Base-by-base conservation (phyloP, 2,888 invertebrate genomes). In the Conistra vaccinii region DNA sequence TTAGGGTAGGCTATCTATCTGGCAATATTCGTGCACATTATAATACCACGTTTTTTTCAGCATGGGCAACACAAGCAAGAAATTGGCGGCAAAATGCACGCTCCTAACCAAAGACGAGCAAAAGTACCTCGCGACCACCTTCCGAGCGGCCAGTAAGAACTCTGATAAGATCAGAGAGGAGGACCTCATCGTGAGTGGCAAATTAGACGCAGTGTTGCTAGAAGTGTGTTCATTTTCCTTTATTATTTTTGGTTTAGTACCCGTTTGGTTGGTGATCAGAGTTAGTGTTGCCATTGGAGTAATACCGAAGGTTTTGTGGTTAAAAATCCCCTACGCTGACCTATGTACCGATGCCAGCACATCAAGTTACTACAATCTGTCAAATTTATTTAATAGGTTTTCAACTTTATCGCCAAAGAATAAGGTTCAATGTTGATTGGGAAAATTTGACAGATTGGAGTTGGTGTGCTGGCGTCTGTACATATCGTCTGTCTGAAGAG, bases 31-130 rank as follows among this genome's bases (percentile, higher is more conserved):
- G 1, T 9, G 35, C 63, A 63, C 3, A 35, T 26, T 63, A 23
- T 39, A 39, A 58, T 20, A 39, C 4, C 2, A 26, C 1, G 0
- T 20, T 73, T 65, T 76, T 92, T 78, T 82, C 81, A 96, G 95
- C 85, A 97, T 97, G 97, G 97, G 97, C 73, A 97, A 97, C 91
- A 97, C 97, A 81, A 97, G 97, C 88, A 97, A 97, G 90, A 97
- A 97, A 90, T 89, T 97, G 77, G 97, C 97, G 32, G 97, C 97
- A 66, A 97, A 97, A 93, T 97, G 97, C 92, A 97, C 97, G 12
- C 95, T 97, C 62, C 92, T 97, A 7, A 97, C 97, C 0, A 97
- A 97, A 93, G 97, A 97, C 58, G 97, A 97, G 86, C 97, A 97
- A 90, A 97, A 97, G 83, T 96, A 97, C 87, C 97, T 97, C 0